Evolutionary conservation across 2,113 vertebrate species (phyloP).

Genomic region (Lonchura striata): DNA sequence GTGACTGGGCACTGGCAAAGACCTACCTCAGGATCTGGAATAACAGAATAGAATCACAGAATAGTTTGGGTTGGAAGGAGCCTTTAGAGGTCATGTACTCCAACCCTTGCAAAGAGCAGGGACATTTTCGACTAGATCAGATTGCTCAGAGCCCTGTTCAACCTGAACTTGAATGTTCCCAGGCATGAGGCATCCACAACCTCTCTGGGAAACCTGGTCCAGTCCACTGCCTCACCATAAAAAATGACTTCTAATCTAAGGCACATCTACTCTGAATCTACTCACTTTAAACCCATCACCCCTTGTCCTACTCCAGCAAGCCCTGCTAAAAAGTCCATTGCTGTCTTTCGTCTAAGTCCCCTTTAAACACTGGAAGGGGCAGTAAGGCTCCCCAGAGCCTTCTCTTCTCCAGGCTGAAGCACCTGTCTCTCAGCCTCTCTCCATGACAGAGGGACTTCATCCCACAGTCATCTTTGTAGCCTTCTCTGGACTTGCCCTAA

Average conservation of each 20-base stretch:
- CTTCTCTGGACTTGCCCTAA: not conserved
- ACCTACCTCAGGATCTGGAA: not conserved
- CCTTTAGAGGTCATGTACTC: not conserved
- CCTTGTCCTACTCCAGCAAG: not conserved
- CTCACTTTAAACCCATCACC: not conserved
- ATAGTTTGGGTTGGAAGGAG: not conserved
- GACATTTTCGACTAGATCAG: not conserved
- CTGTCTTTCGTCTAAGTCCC: not conserved
- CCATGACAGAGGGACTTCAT: not conserved
- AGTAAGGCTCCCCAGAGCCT: not conserved
- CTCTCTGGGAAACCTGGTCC: not conserved
- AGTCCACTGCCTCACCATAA: not conserved
- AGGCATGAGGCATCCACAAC: not conserved
- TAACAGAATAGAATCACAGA: not conserved
- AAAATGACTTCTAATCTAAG: not conserved
- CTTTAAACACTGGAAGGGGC: not conserved
- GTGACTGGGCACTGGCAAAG: not conserved
- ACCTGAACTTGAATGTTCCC: not conserved
- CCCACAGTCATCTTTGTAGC: accelerated
- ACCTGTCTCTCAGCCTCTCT: not conserved
- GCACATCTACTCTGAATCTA: not conserved
- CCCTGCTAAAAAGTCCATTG: not conserved
- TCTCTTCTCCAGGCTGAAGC: not conserved
- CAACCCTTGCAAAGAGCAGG: not conserved
- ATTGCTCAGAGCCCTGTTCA: not conserved